Base-by-base conservation (phyloP, 2,797 vertebrate species). In the Rhinoraja longicauda region DNA sequence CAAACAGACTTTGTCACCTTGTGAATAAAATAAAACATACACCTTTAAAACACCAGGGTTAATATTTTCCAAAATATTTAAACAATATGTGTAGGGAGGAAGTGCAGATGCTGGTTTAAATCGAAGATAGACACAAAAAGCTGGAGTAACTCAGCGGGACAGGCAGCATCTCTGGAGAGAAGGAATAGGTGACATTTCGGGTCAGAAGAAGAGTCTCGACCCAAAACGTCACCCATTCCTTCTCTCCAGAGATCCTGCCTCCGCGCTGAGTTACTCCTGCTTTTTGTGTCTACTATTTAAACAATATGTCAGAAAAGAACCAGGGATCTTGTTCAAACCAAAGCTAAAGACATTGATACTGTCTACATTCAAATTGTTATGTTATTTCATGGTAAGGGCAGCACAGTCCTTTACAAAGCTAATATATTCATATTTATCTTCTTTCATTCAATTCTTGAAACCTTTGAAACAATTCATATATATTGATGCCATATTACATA, bases 401-500 rank as follows among this genome's bases (percentile, higher is more conserved):
- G 36, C 90, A 91, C 36, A 21, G 88, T 24, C 36, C 39, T 57
- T 72, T 57, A 45, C 12, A 92, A 92, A 92, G 67, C 70, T 75
- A 73, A 39, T 67, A 88, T 17, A 64, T 67, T 88, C n/a, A 88
- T 67, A 88, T n/a, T 64, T 62, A 24, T 88, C 17, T 36, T 62
- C 24, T 88, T 88, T 88, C 59, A 67, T 88, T 19, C 36, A 67
- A 19, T 67, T 67, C 17, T 15, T 1, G 86, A 88, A 84, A 67
- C 10, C 62, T 88, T 67, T 88, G 84, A 88, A 88, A 88, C 32
- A 64, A 88, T 32, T 88, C 84, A 19, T 88, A 75, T 39, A 91
- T 73, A 92, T 53, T 29, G 24, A 92, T 92, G 90, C 90, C 70
- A 75, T 92, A 92, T 75, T 73, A 92, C 67, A 75, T 53, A 92